phyloP scores from a whole-genome alignment of 2,888 invertebrate genomes.

The Rapana venosa region DNA sequence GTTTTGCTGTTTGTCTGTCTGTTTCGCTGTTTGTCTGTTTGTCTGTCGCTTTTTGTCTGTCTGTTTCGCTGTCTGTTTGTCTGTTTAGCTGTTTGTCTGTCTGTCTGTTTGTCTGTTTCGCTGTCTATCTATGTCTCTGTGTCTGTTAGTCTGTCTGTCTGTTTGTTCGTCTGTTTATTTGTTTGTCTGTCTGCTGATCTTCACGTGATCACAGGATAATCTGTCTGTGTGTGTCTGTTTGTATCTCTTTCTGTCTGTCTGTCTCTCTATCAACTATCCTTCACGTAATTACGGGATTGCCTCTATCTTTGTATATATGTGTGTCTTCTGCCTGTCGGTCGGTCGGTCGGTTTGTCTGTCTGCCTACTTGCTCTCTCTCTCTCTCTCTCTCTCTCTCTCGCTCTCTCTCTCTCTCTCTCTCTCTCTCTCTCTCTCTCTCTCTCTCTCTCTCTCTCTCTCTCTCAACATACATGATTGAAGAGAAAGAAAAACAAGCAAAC shows the following conservation, averaged over 20 bases:
- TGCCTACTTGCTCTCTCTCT: background rate
- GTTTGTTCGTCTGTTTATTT: background rate
- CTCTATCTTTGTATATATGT: no score
- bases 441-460: constrained; percentile 9
- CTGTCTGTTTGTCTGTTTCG: no score
- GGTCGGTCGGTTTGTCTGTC: background rate
- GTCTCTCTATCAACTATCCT: background rate
- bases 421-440: background rate
- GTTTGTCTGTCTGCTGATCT: background rate
- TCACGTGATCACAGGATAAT: background rate
- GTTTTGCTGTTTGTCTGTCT: no score
- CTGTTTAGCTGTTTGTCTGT: no score
- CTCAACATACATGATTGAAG: no score
- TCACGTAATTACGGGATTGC: no score
- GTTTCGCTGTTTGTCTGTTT: no score
- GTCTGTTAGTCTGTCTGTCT: background rate
- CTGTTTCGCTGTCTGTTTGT: no score
- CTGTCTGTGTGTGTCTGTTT: background rate
- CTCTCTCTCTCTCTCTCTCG: background rate
- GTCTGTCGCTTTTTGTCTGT: no score
- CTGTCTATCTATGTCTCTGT: no score
- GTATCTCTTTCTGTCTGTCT: background rate
- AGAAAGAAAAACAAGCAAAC: no score
- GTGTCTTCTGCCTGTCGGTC: background rate
- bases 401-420: background rate